Base-by-base conservation (phyloP, 2,888 invertebrate species). In the Dermolepida albohirtum region DNA sequence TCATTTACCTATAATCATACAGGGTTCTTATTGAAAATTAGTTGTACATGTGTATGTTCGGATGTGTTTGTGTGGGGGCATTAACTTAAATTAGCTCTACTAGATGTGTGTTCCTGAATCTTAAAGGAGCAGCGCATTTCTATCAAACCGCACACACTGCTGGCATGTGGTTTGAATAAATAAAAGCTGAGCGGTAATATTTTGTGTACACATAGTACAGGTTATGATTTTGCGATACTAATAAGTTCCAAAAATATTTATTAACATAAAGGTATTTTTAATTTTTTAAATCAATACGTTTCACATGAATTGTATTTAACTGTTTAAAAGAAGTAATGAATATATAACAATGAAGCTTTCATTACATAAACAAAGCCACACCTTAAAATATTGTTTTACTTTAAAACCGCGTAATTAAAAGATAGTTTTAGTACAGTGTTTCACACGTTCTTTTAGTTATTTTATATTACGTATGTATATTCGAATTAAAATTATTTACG, bases 1-100 rank as follows among this genome's bases (percentile, higher is more conserved):
- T 47, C 59, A 47, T 62, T 62, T 62, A 47, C 49, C 39, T 62
- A 62, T 62, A 62, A 62, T 62, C 59, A 62, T 16, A 34, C 47
- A 34, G 47, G 47, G 16, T 62, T 62, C 34, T 62, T 62, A 62
- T 62, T 49, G 49, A 49, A 49, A 49, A 22, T 14, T 44, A 44
- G 44, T 49, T 16, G 49, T n/a, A 7, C n/a, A 17, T 49, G 49
- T 17, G 22, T 16, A 16, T 22, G 11, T 49, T 10, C 16, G 22
- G 6, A 8, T 34, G 34, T 6, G 10, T 49, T 5, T 49, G 49
- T 49, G 22, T 12, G 27, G 57, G 27, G 59, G 59, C 29, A 62
- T 62, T 62, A 62, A 34, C 47, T 62, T 47, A 16, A 47, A 62
- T 47, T 62, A 62, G 34, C 14, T 62, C 34, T 17, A 22, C 43